Conservation (phyloP, 2,888 invertebrate species). For the Xiphydria camelus region DNA sequence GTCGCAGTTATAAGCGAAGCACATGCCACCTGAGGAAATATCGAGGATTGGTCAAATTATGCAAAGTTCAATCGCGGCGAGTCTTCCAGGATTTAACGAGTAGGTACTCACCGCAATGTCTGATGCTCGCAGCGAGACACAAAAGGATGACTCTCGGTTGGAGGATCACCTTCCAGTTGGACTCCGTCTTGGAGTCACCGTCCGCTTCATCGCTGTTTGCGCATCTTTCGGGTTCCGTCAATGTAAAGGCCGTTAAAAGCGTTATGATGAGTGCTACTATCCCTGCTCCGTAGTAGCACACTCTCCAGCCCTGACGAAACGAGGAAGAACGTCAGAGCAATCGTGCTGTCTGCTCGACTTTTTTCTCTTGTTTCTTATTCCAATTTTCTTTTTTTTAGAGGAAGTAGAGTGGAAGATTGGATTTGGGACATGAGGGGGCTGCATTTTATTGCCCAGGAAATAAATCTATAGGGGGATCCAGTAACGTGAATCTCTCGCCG, state of each 20-base stretch:
- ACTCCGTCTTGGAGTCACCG: conserved; percentile 60
- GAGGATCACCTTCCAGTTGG: conserved; percentile 75
- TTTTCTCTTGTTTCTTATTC: too few relatives aligned
- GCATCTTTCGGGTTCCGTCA: conserved; percentile 76
- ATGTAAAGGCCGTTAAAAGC: conserved; percentile 71
- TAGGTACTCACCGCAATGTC: conserved; percentile 75
- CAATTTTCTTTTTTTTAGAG: neutral
- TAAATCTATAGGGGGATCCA: too few relatives aligned
- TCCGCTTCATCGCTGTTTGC: conserved; percentile 71
- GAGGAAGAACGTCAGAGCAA: too few relatives aligned
- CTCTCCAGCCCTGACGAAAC: conserved; percentile 73
- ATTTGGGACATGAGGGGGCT: neutral
- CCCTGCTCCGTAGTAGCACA: conserved; percentile 81
- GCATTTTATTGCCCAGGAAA: too few relatives aligned
- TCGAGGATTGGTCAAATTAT: too few relatives aligned
- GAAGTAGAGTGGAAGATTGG: neutral
- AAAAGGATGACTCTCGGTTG: conserved; percentile 80
- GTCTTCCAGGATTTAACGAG: too few relatives aligned
- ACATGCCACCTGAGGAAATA: conserved; percentile 74
- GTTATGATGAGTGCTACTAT: conserved; percentile 74
- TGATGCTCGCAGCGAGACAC: conserved; percentile 83
- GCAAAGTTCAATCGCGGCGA: too few relatives aligned
- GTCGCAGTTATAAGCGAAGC: conserved; percentile 90
- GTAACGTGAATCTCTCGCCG: too few relatives aligned
- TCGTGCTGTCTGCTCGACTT: too few relatives aligned